Conservation (phyloP, 37 sponge, comb jelly and placozoan genomes). For the Chondrosia reniformis region DNA sequence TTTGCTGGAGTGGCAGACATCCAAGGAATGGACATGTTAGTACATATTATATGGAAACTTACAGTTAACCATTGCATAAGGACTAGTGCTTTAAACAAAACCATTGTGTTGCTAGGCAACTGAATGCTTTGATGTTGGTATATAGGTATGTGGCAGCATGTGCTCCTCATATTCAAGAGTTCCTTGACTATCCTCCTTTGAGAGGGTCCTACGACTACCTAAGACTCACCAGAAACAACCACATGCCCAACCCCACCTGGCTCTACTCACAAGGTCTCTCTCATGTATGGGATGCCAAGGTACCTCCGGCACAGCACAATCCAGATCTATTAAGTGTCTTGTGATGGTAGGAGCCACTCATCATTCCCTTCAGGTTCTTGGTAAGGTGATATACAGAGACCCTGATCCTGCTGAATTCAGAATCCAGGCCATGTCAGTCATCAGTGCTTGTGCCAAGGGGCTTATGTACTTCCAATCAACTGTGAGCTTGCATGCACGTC, state of each 20-base stretch:
- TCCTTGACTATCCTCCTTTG: constrained; percentile 47
- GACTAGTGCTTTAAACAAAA: too few species aligned
- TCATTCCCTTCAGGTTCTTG: constrained; percentile 24
- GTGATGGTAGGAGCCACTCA: background rate
- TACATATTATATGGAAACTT: background rate
- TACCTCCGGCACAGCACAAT: background rate
- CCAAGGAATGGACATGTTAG: constrained; percentile 75
- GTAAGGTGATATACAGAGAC: constrained; percentile 30
- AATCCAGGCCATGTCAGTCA: constrained; percentile 71
- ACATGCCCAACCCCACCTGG: constrained; percentile 56
- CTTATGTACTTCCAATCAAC: constrained; percentile 69
- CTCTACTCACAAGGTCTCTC: constrained; percentile 29
- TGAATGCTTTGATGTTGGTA: too few species aligned
- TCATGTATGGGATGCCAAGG: constrained; percentile 28
- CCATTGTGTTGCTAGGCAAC: too few species aligned
- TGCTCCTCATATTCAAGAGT: constrained; percentile 68
- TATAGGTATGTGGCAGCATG: constrained; percentile 69
- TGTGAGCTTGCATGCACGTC: constrained; percentile 15
- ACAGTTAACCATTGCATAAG: too few species aligned
- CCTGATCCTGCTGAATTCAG: constrained; percentile 48
- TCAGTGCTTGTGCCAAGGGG: constrained; percentile 63
- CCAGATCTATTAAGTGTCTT: background rate
- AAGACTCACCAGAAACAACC: constrained; percentile 62
- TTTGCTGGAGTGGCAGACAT: constrained; percentile 66
- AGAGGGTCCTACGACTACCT: constrained; percentile 70